phyloP scores from a whole-genome alignment of 2,113 vertebrate genomes.

The Cinclus cinclus region DNA sequence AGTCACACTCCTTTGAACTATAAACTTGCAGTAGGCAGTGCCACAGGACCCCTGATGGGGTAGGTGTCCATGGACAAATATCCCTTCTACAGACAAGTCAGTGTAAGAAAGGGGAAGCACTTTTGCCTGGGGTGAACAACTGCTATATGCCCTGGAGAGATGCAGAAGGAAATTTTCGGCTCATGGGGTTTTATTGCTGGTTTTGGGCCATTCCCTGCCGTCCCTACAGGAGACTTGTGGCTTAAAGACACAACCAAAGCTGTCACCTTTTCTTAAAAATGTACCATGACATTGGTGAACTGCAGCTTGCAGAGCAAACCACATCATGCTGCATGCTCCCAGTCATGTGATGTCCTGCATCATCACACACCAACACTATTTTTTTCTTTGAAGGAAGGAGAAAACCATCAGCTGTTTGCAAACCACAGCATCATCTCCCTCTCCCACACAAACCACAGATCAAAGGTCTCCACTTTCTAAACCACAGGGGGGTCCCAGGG shows the following conservation, averaged over 20 bases:
- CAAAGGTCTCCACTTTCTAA: constrained; percentile 31
- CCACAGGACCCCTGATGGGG: background rate
- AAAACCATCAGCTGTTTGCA: constrained; percentile 2
- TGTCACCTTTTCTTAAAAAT: background rate
- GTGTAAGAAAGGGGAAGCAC: background rate
- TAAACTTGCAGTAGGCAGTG: background rate
- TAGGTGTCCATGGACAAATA: background rate
- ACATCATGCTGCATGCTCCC: background rate
- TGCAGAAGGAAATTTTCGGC: background rate
- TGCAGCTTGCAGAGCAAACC: constrained; percentile 16
- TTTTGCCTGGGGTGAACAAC: background rate
- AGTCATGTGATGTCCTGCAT: background rate
- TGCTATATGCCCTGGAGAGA: background rate
- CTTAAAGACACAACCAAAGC: background rate
- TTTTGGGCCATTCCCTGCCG: background rate
- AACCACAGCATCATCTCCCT: constrained; percentile 31
- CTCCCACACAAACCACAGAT: constrained; percentile 58
- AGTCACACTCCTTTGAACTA: background rate
- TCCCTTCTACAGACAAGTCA: background rate
- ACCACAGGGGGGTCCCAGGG: constrained; percentile 22
- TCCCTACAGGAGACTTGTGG: background rate
- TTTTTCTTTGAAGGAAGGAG: background rate
- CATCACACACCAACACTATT: background rate
- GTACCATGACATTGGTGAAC: background rate
- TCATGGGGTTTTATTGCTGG: background rate